Evolutionary conservation across 2,797 vertebrate species (phyloP).

Genomic region (Capromys pilorides): DNA sequence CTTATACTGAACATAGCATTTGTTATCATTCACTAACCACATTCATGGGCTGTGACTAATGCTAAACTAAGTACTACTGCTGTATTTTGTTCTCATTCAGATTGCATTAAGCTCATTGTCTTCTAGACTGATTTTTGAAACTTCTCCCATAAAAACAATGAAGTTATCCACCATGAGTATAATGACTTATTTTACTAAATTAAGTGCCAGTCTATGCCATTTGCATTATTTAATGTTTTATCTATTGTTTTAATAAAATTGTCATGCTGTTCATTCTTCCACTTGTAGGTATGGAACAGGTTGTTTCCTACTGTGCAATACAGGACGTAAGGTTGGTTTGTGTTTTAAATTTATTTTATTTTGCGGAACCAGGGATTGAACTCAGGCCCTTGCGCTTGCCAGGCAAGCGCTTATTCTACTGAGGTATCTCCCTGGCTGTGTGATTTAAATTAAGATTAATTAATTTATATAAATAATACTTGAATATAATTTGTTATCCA

Average conservation of each 20-base stretch:
- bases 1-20: not conserved
- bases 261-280: slow-evolving; percentile 59
- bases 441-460: slow-evolving; percentile 17
- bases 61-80: not conserved
- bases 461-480: not conserved
- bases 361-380: too few relatives aligned
- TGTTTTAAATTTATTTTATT: not conserved
- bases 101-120: slow-evolving; percentile 19
- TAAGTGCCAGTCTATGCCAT: not conserved
- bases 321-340: slow-evolving; percentile 93
- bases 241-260: slow-evolving; percentile 63
- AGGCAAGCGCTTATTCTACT: too few relatives aligned
- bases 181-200: slow-evolving; percentile 29
- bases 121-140: slow-evolving; percentile 57
- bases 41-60: not conserved
- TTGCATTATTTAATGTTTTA: slow-evolving; percentile 35
- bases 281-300: slow-evolving; percentile 95
- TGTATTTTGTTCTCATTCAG: not conserved
- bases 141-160: not conserved
- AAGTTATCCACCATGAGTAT: not conserved
- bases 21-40: slow-evolving; percentile 25
- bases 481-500: slow-evolving; percentile 47
- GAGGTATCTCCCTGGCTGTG: too few relatives aligned
- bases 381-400: too few relatives aligned
- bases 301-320: slow-evolving; percentile 96